Conservation (phyloP, 2,797 vertebrate species). For the Falco biarmicus region DNA sequence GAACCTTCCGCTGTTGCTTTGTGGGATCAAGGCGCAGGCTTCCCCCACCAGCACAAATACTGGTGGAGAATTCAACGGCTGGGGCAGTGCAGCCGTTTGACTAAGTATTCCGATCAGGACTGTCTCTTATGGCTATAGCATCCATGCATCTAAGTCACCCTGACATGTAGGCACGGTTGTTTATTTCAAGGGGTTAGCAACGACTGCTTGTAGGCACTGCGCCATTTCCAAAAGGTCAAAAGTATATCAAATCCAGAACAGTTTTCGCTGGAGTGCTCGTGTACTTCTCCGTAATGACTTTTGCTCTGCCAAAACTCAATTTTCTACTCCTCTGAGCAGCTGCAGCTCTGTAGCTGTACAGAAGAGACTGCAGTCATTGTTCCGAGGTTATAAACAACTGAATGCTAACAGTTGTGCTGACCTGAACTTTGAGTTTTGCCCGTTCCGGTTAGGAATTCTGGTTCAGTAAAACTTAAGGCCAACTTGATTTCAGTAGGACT, state of each 20-base stretch:
- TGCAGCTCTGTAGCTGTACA: not conserved
- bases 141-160: not conserved
- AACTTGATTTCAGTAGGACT: not conserved
- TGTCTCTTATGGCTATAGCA: not conserved
- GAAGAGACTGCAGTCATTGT: not conserved
- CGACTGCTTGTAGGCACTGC: not conserved
- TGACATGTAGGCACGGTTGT: not conserved
- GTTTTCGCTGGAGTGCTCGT: not conserved
- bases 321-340: slow-evolving; percentile 50
- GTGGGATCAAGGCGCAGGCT: not conserved
- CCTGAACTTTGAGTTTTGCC: not conserved
- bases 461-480: not conserved
- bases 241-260: not conserved
- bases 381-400: not conserved
- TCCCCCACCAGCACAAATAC: not conserved
- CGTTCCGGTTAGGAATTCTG: not conserved
- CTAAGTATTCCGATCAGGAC: not conserved
- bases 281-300: not conserved
- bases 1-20: not conserved
- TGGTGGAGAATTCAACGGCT: not conserved
- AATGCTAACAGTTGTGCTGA: not conserved
- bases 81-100: not conserved
- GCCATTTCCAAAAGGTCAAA: not conserved
- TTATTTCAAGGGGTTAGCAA: not conserved
- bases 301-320: not conserved